Conservation (phyloP, 2,113 vertebrate genomes). For the Scomber japonicus region DNA sequence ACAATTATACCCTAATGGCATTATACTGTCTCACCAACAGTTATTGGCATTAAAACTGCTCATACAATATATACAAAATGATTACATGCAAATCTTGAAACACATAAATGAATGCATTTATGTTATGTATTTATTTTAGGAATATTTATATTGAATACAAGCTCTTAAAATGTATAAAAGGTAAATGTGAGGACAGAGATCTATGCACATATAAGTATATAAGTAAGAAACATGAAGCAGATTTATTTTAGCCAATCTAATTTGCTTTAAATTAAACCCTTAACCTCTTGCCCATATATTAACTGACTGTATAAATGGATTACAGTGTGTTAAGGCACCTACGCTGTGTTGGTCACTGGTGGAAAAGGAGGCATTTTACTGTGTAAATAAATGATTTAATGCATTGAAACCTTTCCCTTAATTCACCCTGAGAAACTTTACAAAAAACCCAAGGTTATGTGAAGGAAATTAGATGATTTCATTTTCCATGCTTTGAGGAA, state of each 20-base stretch:
- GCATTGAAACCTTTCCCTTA: slow-evolving; percentile 75
- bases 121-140: no score
- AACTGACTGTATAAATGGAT: slow-evolving; percentile 78
- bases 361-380: slow-evolving; percentile 73
- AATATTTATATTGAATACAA: slow-evolving; percentile 10
- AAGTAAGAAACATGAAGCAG: slow-evolving; percentile 51
- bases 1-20: slow-evolving; percentile 73
- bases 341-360: slow-evolving; percentile 62
- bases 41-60: slow-evolving; percentile 73
- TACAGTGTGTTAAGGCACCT: slow-evolving; percentile 69
- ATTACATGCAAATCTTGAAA: slow-evolving; percentile 55
- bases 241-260: slow-evolving; percentile 70
- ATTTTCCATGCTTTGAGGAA: slow-evolving; percentile 77
- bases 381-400: slow-evolving; percentile 84
- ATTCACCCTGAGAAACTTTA: slow-evolving; percentile 73
- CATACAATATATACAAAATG: slow-evolving; percentile 61
- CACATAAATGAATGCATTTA: background rate
- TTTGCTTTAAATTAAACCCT: slow-evolving; percentile 77
- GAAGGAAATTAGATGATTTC: slow-evolving; percentile 82
- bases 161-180: slow-evolving; percentile 21
- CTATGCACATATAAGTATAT: slow-evolving; percentile 20
- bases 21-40: slow-evolving; percentile 67
- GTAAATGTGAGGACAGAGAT: slow-evolving; percentile 25
- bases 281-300: slow-evolving; percentile 68
- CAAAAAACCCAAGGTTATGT: slow-evolving; percentile 54